Evolutionary conservation across 2,888 invertebrate species (phyloP).

Genomic region (Agelastica alni): DNA sequence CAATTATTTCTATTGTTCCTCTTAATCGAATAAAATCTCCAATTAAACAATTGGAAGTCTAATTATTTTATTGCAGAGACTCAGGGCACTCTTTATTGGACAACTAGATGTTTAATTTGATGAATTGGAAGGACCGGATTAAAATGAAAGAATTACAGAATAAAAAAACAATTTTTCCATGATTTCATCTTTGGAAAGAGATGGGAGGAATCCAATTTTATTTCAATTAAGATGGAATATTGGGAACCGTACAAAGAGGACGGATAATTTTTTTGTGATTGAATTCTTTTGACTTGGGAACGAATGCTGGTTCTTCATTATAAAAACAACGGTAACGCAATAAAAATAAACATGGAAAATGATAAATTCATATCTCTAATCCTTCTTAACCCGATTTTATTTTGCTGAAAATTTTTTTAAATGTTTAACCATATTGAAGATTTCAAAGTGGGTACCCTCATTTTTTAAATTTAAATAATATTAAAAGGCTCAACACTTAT

Average conservation of each 20-base stretch:
- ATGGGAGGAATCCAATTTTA: constrained; percentile 22
- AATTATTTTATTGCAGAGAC: constrained; percentile 49
- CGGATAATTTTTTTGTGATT: constrained; percentile 4
- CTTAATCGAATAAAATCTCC: constrained; percentile 52
- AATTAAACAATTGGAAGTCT: constrained; percentile 54
- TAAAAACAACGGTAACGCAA: neutral
- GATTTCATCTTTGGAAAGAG: neutral
- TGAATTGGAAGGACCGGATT: constrained; percentile 1
- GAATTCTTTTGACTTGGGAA: neutral
- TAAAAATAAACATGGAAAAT: no score
- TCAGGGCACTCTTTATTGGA: constrained; percentile 31
- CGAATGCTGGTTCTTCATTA: neutral
- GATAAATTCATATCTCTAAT: no score
- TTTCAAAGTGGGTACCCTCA: no score
- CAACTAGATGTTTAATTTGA: constrained; percentile 31
- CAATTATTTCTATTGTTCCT: constrained; percentile 18
- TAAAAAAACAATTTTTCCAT: constrained; percentile 8
- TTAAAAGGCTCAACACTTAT: no score
- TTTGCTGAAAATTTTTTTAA: no score
- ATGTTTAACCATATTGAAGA: no score
- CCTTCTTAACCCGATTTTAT: no score
- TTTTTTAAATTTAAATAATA: no score
- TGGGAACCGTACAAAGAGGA: constrained; percentile 1
- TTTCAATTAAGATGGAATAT: constrained; percentile 18
- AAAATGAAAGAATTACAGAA: neutral